Evolutionary conservation across 2,888 invertebrate genomes (phyloP).

Genomic region (Leptinotarsa peninsularis): DNA sequence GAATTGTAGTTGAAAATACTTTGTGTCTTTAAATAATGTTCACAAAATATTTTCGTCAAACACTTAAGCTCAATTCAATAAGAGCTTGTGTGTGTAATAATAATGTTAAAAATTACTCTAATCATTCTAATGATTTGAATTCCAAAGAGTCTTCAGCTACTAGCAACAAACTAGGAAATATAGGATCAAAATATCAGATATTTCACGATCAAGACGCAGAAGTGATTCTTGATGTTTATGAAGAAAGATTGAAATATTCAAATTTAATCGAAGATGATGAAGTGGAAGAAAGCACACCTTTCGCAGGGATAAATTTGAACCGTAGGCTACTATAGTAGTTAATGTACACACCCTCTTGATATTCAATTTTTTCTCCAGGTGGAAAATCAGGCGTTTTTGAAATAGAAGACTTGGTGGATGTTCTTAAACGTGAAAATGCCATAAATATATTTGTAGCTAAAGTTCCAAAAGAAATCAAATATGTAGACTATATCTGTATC

Average conservation of each 20-base stretch:
- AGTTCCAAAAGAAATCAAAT: conserved; percentile 80
- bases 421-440: conserved; percentile 82
- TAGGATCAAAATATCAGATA: conserved; percentile 72
- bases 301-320: conserved; percentile 72
- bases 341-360: neutral
- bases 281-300: conserved; percentile 68
- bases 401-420: conserved; percentile 83
- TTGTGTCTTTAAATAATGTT: conserved; percentile 8
- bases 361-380: conserved; percentile 70
- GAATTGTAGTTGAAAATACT: too few species aligned
- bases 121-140: neutral
- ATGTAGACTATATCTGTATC: conserved; percentile 88
- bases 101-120: neutral
- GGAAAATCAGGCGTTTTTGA: conserved; percentile 89
- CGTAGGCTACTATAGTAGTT: conserved; percentile 63
- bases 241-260: conserved; percentile 68
- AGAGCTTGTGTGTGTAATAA: conserved; percentile 15
- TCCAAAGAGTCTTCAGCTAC: neutral
- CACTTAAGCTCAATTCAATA: conserved; percentile 1
- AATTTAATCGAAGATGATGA: conserved; percentile 58
- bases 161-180: conserved; percentile 49
- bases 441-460: conserved; percentile 83
- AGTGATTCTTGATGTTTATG: conserved; percentile 79
- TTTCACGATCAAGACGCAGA: conserved; percentile 79
- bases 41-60: neutral